Percentiles rank a stretch among this genome's conserved stretches.
phyloP scores from a whole-genome alignment of 2,113 vertebrate genomes.

The Hystrix cristata region DNA sequence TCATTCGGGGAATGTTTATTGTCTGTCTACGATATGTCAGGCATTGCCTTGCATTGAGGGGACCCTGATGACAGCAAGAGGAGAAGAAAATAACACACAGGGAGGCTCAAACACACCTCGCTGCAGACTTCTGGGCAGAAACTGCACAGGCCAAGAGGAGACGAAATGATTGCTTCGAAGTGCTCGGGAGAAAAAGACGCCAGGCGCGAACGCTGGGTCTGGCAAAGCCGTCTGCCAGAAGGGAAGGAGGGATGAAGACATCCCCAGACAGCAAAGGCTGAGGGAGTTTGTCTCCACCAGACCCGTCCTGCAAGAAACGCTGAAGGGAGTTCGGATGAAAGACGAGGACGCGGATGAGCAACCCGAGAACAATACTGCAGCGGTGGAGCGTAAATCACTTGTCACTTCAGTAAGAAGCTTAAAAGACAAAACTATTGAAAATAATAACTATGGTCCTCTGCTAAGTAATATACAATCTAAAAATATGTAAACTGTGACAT shows the following conservation, averaged over 20 bases:
- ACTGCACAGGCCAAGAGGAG: background rate
- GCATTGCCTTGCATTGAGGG: no score
- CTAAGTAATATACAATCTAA: background rate
- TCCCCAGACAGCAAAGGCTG: background rate
- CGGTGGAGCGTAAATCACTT: background rate
- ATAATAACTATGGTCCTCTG: background rate
- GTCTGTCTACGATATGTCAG: background rate
- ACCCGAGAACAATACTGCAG: no score
- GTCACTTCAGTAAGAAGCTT: background rate
- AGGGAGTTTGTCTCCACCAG: background rate
- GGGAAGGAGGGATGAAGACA: background rate
- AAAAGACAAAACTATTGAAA: background rate
- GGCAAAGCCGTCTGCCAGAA: background rate
- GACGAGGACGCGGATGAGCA: background rate
- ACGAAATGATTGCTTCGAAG: background rate
- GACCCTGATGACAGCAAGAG: background rate
- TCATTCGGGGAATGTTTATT: background rate
- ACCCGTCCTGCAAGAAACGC: background rate
- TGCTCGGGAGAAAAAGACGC: background rate
- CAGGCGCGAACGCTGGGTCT: fast-evolving
- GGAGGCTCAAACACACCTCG: background rate
- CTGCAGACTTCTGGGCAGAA: background rate
- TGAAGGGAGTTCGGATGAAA: background rate
- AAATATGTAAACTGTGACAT: background rate
- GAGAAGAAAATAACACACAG: background rate